Percentiles rank a stretch among this genome's conserved stretches.
Conservation (phyloP, 1,140 invertebrate genomes). For the Drosophila persimilis region DNA sequence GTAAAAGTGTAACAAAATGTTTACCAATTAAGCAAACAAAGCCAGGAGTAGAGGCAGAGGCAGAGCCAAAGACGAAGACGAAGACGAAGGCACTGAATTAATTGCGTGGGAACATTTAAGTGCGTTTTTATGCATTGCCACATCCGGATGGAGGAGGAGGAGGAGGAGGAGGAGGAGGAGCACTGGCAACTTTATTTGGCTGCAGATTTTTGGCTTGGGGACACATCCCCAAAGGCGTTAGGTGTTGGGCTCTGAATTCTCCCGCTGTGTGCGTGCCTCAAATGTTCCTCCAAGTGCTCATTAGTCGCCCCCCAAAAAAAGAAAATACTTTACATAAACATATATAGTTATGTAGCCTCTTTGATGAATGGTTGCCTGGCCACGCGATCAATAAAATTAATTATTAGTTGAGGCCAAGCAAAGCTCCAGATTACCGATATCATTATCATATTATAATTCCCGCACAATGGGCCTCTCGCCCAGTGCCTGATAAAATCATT, state of each 20-base stretch:
- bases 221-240: no score
- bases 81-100: constrained; percentile 56
- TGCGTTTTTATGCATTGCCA: constrained; percentile 81
- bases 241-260: background rate
- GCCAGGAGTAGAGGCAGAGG: constrained; percentile 18
- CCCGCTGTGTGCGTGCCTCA: constrained; percentile 61
- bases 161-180: no score
- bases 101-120: constrained; percentile 77
- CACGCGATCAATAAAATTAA: constrained; percentile 64
- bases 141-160: no score
- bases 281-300: constrained; percentile 67
- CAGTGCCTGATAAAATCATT: constrained; percentile 11
- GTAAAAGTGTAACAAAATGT: constrained; percentile 80
- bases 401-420: constrained; percentile 57
- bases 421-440: constrained; percentile 30
- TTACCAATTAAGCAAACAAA: constrained; percentile 80
- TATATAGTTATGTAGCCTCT: constrained; percentile 21
- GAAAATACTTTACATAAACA: background rate
- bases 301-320: constrained; percentile 36
- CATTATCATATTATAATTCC: constrained; percentile 59
- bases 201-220: constrained; percentile 52
- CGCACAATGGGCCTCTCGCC: constrained; percentile 2
- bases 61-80: no score
- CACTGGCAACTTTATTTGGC: constrained; percentile 45
- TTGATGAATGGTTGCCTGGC: constrained; percentile 36